Evolutionary conservation across 1,140 invertebrate genomes (phyloP).

Genomic region (Chionoecetes opilio): DNA sequence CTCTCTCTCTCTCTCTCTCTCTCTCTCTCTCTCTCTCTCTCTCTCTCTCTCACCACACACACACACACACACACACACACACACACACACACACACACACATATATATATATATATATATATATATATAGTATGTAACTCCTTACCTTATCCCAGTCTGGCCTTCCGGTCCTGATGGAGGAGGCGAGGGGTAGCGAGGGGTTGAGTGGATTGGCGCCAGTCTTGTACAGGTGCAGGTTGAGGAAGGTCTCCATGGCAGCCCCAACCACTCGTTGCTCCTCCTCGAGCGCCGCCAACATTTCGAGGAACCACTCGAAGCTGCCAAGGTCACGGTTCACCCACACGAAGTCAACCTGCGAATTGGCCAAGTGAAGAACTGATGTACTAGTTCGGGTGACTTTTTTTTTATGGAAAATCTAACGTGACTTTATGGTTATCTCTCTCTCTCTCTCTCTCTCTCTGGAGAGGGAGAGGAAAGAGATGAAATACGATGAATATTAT

Average conservation of each 20-base stretch:
- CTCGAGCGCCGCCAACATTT: slow-evolving; percentile 84
- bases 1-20: too few relatives aligned
- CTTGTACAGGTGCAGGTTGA: slow-evolving; percentile 84
- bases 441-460: slow-evolving; percentile 46
- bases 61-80: too few relatives aligned
- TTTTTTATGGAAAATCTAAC: too few relatives aligned
- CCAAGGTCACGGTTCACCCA: slow-evolving; percentile 85
- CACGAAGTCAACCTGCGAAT: slow-evolving; percentile 84
- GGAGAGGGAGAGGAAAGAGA: neutral
- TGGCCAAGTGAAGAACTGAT: neutral
- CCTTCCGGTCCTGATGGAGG: slow-evolving; percentile 79
- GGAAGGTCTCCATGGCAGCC: slow-evolving; percentile 82
- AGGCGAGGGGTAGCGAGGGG: slow-evolving; percentile 72
- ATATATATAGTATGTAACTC: too few relatives aligned
- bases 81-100: too few relatives aligned
- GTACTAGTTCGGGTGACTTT: too few relatives aligned
- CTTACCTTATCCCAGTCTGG: slow-evolving; percentile 82
- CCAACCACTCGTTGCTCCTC: slow-evolving; percentile 83
- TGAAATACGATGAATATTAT: neutral
- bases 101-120: too few relatives aligned
- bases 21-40: too few relatives aligned
- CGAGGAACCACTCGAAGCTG: slow-evolving; percentile 85
- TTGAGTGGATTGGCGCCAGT: slow-evolving; percentile 83
- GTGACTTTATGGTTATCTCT: too few relatives aligned
- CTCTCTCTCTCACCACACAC: too few relatives aligned